These are phyloP conservation scores for Helostoma temminkii DNA, from an alignment of 2,797 vertebrate species.

Conservation along the genomic window DNA sequence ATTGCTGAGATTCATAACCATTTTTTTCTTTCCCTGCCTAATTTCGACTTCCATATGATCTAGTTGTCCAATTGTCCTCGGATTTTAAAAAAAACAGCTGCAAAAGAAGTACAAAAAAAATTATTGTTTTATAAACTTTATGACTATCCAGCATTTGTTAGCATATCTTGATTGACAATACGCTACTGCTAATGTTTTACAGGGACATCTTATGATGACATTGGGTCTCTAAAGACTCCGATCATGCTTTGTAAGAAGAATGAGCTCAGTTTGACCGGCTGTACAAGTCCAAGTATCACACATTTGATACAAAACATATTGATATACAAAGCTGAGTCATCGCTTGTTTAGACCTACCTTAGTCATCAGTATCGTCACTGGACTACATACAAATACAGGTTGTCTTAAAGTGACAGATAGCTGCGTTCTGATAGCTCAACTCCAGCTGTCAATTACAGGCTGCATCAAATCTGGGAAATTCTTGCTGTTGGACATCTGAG, in stretches of 20 bases:
- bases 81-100: no score
- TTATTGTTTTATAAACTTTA: not conserved
- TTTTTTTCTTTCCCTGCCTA: no score
- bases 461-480: conserved; percentile 47
- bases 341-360: not conserved
- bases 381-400: not conserved
- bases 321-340: not conserved
- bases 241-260: not conserved
- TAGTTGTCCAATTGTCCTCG: no score
- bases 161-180: not conserved
- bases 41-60: no score
- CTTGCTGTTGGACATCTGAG: conserved; percentile 41
- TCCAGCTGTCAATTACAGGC: not conserved
- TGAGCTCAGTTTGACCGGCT: not conserved
- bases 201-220: not conserved
- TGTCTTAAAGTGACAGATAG: not conserved
- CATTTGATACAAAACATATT: not conserved
- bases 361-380: not conserved
- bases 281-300: not conserved
- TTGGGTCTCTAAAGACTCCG: not conserved
- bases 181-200: conserved; percentile 18
- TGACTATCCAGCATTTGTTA: not conserved
- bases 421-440: not conserved
- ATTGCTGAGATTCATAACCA: no score
- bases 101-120: no score